Conservation (phyloP, 2,888 invertebrate species). For the Chloroclystis v-ata region DNA sequence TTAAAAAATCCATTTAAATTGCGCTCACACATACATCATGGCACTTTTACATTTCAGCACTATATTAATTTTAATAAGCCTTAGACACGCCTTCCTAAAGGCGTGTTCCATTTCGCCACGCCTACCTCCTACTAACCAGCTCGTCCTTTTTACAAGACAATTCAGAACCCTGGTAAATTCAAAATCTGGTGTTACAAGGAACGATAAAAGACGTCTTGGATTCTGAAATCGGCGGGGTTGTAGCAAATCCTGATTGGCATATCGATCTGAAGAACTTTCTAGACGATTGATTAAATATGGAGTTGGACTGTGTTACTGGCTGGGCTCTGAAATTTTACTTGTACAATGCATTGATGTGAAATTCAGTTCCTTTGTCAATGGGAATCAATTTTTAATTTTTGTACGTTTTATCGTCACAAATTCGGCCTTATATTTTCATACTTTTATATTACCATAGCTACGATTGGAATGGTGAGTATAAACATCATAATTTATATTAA, state of each 20-base stretch:
- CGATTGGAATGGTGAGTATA: no score
- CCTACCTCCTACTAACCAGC: slow-evolving; percentile 56
- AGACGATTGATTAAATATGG: slow-evolving; percentile 70
- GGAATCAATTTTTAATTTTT: no score
- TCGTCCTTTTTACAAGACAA: slow-evolving; percentile 50
- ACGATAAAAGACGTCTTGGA: slow-evolving; percentile 32
- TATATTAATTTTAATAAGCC: slow-evolving; percentile 37
- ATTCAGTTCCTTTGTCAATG: no score
- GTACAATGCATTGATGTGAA: not conserved
- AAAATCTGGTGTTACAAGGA: slow-evolving; percentile 31
- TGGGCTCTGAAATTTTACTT: not conserved
- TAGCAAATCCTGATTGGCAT: slow-evolving; percentile 55
- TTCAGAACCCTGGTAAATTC: slow-evolving; percentile 54
- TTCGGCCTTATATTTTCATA: no score
- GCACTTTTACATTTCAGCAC: slow-evolving; percentile 23
- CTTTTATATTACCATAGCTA: no score
- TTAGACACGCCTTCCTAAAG: slow-evolving; percentile 55
- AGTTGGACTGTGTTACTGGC: slow-evolving; percentile 4
- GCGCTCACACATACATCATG: slow-evolving; percentile 9
- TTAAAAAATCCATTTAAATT: no score
- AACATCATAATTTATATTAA: no score
- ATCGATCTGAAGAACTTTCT: slow-evolving; percentile 71
- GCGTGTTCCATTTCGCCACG: slow-evolving; percentile 61
- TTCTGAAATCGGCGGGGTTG: slow-evolving; percentile 37
- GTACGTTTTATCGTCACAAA: no score